Conservation (phyloP, 2,113 vertebrate species). For the Phalacrocorax brasilianus region DNA sequence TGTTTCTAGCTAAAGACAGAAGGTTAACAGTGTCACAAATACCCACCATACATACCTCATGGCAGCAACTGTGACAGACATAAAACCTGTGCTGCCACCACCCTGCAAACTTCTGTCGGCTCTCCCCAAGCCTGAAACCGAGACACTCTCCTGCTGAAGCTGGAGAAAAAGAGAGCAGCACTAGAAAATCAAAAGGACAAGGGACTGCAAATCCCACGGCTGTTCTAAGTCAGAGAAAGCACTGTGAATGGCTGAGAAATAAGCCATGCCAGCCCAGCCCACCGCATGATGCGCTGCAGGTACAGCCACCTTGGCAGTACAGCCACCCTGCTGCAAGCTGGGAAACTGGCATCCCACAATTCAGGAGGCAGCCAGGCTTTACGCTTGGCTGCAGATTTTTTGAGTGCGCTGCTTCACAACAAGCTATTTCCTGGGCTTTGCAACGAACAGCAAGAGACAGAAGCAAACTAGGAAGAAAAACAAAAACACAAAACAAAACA, state of each 20-base stretch:
- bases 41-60: background rate
- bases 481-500: too few species aligned
- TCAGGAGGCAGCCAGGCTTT: background rate
- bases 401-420: fast-evolving
- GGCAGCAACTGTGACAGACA: background rate
- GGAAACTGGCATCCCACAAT: background rate
- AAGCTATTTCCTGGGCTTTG: background rate
- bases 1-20: background rate
- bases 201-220: background rate
- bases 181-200: background rate
- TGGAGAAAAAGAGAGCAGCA: background rate
- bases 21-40: background rate
- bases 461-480: background rate
- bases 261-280: background rate
- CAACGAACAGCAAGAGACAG: background rate
- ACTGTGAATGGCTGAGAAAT: fast-evolving
- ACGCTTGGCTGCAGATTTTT: background rate
- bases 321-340: background rate
- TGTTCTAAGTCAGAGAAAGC: background rate
- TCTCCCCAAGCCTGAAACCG: background rate
- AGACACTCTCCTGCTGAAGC: background rate
- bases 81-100: background rate
- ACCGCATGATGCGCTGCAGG: background rate
- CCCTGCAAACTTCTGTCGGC: background rate
- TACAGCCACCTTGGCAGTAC: background rate